These are phyloP conservation scores for Phataginus tetradactyla DNA, from an alignment of 2,797 vertebrate species.

Conservation along the genomic window DNA sequence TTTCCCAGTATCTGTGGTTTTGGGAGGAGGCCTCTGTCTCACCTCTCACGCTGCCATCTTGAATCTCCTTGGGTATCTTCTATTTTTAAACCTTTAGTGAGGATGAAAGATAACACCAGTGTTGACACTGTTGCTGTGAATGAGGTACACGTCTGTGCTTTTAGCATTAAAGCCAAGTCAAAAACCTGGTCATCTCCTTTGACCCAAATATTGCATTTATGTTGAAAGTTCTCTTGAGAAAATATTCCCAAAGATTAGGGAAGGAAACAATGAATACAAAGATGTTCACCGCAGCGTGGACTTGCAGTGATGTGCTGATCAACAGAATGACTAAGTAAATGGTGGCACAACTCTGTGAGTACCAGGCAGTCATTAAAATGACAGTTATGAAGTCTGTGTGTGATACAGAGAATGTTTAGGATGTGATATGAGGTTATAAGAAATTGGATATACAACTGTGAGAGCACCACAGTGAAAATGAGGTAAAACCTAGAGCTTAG, in stretches of 20 bases:
- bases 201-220: not conserved
- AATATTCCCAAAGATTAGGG: not conserved
- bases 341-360: not conserved
- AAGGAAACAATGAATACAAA: not conserved
- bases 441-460: not conserved
- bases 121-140: not conserved
- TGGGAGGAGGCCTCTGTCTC: too few species aligned
- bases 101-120: not conserved
- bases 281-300: not conserved
- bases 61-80: too few species aligned
- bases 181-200: not conserved
- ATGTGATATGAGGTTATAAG: not conserved
- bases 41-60: too few species aligned
- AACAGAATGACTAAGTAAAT: not conserved
- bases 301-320: not conserved
- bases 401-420: not conserved
- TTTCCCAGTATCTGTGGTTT: too few species aligned
- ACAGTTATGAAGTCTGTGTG: not conserved
- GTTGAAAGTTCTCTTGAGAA: not conserved
- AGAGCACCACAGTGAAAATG: not conserved
- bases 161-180: not conserved
- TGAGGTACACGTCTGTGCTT: not conserved
- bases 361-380: not conserved
- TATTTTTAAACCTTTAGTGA: not conserved
- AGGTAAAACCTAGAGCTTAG: not conserved